Conservation (phyloP, 1,140 invertebrate genomes). For the Lepidurus packardi region DNA sequence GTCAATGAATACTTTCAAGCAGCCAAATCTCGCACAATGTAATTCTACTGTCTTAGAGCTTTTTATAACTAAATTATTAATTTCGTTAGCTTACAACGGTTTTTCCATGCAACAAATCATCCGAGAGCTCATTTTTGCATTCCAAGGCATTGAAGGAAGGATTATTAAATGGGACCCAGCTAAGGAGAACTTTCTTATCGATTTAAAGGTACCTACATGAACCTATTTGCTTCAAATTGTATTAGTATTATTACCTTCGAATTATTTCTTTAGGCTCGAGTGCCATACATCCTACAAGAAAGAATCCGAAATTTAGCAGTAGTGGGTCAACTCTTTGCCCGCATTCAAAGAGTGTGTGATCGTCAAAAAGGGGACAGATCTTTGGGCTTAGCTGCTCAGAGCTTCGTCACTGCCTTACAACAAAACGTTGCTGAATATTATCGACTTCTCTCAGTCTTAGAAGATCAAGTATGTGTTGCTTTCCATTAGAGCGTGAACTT, state of each 20-base stretch:
- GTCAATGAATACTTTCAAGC: background rate
- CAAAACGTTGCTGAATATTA: slow-evolving; percentile 80
- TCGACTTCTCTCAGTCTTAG: slow-evolving; percentile 76
- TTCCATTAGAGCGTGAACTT: background rate
- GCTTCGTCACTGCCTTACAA: slow-evolving; percentile 75
- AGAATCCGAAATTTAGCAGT: slow-evolving; percentile 68
- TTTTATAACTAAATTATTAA: slow-evolving; percentile 39
- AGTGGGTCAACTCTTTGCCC: slow-evolving; percentile 78
- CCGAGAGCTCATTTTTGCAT: slow-evolving; percentile 70
- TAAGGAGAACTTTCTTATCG: slow-evolving; percentile 59
- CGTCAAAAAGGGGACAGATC: slow-evolving; percentile 48
- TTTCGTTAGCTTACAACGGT: slow-evolving; percentile 38
- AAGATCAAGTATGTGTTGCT: slow-evolving; percentile 60
- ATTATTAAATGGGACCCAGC: slow-evolving; percentile 61
- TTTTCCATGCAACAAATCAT: slow-evolving; percentile 53
- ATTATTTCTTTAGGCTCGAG: slow-evolving; percentile 42
- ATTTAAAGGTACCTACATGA: slow-evolving; percentile 49
- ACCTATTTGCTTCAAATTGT: slow-evolving; percentile 2
- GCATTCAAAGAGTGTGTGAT: slow-evolving; percentile 62
- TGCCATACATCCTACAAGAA: slow-evolving; percentile 46
- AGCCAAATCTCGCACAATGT: slow-evolving; percentile 2
- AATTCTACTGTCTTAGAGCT: background rate
- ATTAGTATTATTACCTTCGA: slow-evolving; percentile 9
- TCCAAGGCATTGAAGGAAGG: slow-evolving; percentile 74
- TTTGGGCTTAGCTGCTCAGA: slow-evolving; percentile 72